Evolutionary conservation across 1,140 invertebrate species (phyloP).

Genomic region (Tetraneura akinire): DNA sequence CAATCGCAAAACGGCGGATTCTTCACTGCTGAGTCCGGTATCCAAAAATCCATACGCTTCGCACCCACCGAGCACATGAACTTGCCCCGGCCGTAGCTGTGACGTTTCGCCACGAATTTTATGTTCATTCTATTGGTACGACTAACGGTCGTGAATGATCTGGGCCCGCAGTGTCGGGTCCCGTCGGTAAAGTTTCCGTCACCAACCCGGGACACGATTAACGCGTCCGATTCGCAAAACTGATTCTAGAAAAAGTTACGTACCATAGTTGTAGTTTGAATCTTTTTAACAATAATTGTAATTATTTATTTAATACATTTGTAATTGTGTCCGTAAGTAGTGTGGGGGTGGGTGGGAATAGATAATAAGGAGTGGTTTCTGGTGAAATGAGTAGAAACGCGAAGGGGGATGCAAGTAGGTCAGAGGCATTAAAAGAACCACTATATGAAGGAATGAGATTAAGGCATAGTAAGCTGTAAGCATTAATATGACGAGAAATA

Average conservation of each 20-base stretch:
- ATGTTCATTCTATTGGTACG: conserved; percentile 27
- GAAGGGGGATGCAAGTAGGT: too few relatives aligned
- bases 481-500: too few relatives aligned
- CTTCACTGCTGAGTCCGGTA: background rate
- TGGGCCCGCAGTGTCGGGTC: conserved; percentile 10
- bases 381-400: too few relatives aligned
- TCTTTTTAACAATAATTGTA: too few relatives aligned
- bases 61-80: conserved; percentile 25
- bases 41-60: background rate
- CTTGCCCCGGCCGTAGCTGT: background rate
- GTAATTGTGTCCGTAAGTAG: too few relatives aligned
- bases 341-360: too few relatives aligned
- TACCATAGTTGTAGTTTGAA: too few relatives aligned
- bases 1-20: conserved; percentile 7
- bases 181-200: conserved; percentile 23
- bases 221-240: conserved; percentile 12
- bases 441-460: too few relatives aligned
- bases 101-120: background rate
- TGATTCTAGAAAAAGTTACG: background rate
- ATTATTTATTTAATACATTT: too few relatives aligned
- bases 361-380: too few relatives aligned
- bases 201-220: conserved; percentile 14
- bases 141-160: background rate
- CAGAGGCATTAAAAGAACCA: too few relatives aligned
- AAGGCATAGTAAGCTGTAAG: too few relatives aligned